These are phyloP conservation scores for Onychomys arenicola DNA, from an alignment of 2,797 vertebrate species.

Conservation along the genomic window DNA sequence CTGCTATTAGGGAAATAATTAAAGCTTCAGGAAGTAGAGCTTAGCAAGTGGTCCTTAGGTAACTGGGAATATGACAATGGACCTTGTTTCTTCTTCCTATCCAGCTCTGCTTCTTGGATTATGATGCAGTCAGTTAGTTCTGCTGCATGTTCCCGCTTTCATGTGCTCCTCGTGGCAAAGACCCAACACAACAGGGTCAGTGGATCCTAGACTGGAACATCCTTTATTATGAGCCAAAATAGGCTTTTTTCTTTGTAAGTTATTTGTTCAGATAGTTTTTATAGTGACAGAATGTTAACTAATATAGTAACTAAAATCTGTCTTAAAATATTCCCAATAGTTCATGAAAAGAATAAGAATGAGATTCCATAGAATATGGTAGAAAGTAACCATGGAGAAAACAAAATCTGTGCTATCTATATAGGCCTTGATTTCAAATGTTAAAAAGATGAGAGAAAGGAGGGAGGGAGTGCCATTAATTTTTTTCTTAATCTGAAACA, in stretches of 20 bases:
- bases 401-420: not conserved
- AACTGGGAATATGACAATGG: not conserved
- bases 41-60: no score
- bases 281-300: not conserved
- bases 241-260: not conserved
- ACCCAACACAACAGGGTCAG: no score
- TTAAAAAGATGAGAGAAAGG: not conserved
- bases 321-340: not conserved
- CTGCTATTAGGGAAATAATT: not conserved
- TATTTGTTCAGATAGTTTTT: not conserved
- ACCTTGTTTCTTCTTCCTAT: not conserved
- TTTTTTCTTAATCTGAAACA: not conserved
- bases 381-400: not conserved
- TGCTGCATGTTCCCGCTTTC: not conserved
- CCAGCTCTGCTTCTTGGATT: not conserved
- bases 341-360: not conserved
- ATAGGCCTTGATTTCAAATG: not conserved
- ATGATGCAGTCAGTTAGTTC: not conserved
- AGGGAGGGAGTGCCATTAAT: not conserved
- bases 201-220: not conserved
- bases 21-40: not conserved
- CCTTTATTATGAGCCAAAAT: not conserved
- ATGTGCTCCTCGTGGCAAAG: not conserved
- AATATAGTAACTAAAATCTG: not conserved
- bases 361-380: not conserved